A percentile compares a stretch with the other conserved stretches of the same genome.
Evolutionary conservation across 2,888 invertebrate species (phyloP).

Genomic region (Sinopyrophorus schimmeli): DNA sequence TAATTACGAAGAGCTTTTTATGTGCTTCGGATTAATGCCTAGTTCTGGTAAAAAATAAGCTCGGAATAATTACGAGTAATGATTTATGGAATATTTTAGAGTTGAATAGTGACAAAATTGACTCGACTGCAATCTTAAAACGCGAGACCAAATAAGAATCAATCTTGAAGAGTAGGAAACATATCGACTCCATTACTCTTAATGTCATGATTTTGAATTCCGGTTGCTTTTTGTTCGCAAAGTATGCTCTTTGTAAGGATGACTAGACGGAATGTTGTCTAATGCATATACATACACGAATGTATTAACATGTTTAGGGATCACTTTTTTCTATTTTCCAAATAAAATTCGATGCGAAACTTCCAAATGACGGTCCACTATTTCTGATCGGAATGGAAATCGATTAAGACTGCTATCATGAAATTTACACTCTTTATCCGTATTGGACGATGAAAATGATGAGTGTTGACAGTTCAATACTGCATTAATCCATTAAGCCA

Average conservation of each 20-base stretch:
- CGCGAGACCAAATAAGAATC: slow-evolving; percentile 27
- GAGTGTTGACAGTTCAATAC: slow-evolving; percentile 55
- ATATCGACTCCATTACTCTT: slow-evolving; percentile 32
- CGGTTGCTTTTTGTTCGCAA: slow-evolving; percentile 32
- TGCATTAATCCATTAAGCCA: slow-evolving; percentile 56
- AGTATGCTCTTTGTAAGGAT: slow-evolving; percentile 35
- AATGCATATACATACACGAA: slow-evolving; percentile 31
- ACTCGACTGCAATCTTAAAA: no score
- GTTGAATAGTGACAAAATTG: no score
- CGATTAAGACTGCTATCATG: no score
- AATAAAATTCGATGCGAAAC: no score
- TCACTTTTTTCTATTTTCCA: no score
- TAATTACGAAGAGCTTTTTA: no score
- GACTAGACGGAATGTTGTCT: slow-evolving; percentile 32
- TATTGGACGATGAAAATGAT: slow-evolving; percentile 51
- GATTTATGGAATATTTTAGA: no score
- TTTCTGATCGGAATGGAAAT: not conserved
- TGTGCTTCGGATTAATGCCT: no score
- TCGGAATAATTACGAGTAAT: no score
- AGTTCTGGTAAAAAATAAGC: no score
- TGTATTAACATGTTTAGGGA: slow-evolving; percentile 30
- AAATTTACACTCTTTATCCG: no score
- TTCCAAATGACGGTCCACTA: not conserved
- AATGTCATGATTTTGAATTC: slow-evolving; percentile 32
- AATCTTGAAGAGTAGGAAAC: slow-evolving; percentile 32